These are phyloP conservation scores for Aleiodes sp. DNA, from an alignment of 1,140 invertebrate genomes.

Conservation along the genomic window DNA sequence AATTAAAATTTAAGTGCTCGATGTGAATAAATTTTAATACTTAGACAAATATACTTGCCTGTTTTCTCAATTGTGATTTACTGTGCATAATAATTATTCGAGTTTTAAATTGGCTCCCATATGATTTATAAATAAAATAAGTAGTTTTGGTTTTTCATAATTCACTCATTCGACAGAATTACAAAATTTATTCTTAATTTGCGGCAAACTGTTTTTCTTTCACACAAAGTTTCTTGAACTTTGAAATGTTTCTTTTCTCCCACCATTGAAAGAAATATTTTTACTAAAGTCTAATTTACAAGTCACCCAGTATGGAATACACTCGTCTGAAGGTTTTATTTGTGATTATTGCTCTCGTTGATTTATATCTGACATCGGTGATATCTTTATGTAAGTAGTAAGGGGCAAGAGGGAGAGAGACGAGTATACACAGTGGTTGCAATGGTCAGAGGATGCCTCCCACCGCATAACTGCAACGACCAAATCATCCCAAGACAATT, in stretches of 20 bases:
- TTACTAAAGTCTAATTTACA: conserved; percentile 29
- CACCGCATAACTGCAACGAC: conserved; percentile 4
- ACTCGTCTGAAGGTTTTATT: conserved; percentile 36
- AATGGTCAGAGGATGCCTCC: background rate
- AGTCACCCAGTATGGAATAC: conserved; percentile 35
- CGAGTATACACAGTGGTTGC: conserved; percentile 11
- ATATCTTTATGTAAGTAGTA: conserved; percentile 34
- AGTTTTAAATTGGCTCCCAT: background rate
- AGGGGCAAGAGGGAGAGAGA: background rate
- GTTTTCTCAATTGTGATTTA: background rate
- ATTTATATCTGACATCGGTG: conserved; percentile 35
- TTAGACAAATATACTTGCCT: background rate
- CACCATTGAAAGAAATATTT: conserved; percentile 1
- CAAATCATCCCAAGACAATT: conserved; percentile 29
- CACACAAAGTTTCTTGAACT: background rate
- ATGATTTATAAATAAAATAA: background rate
- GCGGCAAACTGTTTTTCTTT: too few species aligned
- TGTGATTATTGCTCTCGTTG: conserved; percentile 36
- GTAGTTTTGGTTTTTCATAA: background rate
- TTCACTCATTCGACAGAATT: background rate
- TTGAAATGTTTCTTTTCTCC: background rate
- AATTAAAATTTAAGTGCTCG: background rate
- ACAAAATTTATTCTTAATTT: background rate
- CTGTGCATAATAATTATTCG: background rate
- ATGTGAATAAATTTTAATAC: background rate